Percentiles rank a stretch among this genome's conserved stretches.
Evolutionary conservation across 2,113 vertebrate species (phyloP).

Genomic region (Pelobates fuscus): DNA sequence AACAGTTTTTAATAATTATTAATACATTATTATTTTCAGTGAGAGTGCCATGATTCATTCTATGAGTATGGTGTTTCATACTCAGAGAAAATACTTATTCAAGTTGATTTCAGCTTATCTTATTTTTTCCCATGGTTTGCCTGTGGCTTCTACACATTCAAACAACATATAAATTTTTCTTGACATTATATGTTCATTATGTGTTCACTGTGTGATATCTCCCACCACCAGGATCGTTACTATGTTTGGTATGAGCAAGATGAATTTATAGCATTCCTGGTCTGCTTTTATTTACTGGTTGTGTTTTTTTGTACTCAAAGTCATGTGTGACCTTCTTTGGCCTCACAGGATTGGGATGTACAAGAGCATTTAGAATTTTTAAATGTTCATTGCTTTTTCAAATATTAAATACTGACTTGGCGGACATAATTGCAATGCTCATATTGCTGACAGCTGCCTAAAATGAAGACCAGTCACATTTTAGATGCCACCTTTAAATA

Average conservation of each 20-base stretch:
- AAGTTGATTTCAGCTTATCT: too few species aligned
- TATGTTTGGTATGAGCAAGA: not conserved
- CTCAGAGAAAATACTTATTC: too few species aligned
- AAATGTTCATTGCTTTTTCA: slow-evolving; percentile 59
- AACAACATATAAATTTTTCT: too few species aligned
- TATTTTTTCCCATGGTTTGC: too few species aligned
- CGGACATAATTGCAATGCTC: slow-evolving; percentile 61
- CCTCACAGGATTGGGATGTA: slow-evolving; percentile 57
- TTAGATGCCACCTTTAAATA: slow-evolving; percentile 49
- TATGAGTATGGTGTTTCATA: too few species aligned
- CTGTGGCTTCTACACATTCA: too few species aligned
- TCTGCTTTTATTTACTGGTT: slow-evolving; percentile 22
- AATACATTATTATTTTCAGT: too few species aligned
- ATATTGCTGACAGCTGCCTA: slow-evolving; percentile 65
- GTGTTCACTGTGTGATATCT: not conserved
- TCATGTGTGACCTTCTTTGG: not conserved
- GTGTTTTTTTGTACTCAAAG: not conserved
- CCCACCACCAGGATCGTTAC: not conserved
- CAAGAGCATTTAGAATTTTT: slow-evolving; percentile 59
- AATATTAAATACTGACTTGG: slow-evolving; percentile 60
- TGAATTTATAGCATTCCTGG: slow-evolving; percentile 15
- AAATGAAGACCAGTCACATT: slow-evolving; percentile 60
- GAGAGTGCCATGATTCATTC: too few species aligned
- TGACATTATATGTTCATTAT: not conserved
- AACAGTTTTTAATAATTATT: too few species aligned